Conservation (phyloP, 1,140 invertebrate species). For the Papilio polyxenes region DNA sequence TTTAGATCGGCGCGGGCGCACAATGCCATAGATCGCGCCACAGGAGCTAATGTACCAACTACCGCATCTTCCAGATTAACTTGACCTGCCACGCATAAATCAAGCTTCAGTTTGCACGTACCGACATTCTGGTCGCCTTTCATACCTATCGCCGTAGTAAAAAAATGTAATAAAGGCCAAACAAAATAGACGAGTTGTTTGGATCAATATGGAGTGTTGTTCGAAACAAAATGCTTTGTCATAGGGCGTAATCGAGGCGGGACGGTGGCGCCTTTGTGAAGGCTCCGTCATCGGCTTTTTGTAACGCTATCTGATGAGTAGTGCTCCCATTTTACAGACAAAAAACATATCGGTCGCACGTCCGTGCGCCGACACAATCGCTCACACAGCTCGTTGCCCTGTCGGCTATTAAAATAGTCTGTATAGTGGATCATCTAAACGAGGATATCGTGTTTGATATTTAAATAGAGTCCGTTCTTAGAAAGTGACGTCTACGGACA, state of each 20-base stretch:
- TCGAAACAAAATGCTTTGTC: constrained; percentile 76
- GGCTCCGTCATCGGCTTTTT: constrained; percentile 72
- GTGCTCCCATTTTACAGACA: constrained; percentile 75
- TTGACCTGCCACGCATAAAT: constrained; percentile 40
- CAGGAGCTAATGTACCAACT: constrained; percentile 61
- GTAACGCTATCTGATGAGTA: constrained; percentile 77
- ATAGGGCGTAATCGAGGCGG: constrained; percentile 77
- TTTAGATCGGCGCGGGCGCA: constrained; percentile 64
- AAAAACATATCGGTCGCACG: constrained; percentile 71
- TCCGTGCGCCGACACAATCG: constrained; percentile 55
- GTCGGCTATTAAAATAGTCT: constrained; percentile 38
- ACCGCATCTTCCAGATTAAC: constrained; percentile 47
- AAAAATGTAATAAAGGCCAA: constrained; percentile 78
- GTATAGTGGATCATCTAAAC: constrained; percentile 28
- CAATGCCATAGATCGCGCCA: constrained; percentile 75
- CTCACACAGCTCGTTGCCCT: constrained; percentile 52
- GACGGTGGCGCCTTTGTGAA: constrained; percentile 76
- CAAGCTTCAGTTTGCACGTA: constrained; percentile 28
- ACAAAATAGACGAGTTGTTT: constrained; percentile 76
- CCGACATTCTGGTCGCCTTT: constrained; percentile 32
- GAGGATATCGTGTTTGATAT: constrained; percentile 28
- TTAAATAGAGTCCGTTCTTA: constrained; percentile 4
- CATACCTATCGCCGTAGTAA: constrained; percentile 38
- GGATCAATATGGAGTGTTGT: constrained; percentile 80
- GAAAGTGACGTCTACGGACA: constrained; percentile 11